phyloP scores from a whole-genome alignment of 2,888 invertebrate species.

The Microdon myrmicae region DNA sequence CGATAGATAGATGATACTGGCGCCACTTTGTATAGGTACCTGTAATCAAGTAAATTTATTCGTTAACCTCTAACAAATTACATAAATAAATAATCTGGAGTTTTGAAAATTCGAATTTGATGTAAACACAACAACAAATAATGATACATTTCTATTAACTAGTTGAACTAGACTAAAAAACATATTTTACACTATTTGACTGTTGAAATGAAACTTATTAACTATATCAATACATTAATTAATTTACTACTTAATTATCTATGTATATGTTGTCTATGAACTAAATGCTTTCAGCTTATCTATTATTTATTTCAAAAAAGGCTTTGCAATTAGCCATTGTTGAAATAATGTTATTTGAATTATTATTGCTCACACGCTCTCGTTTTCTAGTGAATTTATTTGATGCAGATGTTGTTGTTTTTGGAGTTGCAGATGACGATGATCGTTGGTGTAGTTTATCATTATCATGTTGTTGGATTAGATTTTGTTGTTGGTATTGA shows the following conservation, averaged over 20 bases:
- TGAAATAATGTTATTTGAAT: conserved; percentile 62
- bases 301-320: conserved; percentile 60
- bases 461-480: too few relatives aligned
- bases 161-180: conserved; percentile 30
- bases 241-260: conserved; percentile 48
- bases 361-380: conserved; percentile 65
- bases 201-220: conserved; percentile 40
- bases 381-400: conserved; percentile 66
- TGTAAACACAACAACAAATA: conserved; percentile 9
- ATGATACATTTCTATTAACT: conserved; percentile 13
- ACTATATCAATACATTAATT: conserved; percentile 37
- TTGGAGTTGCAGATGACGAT: conserved; percentile 41
- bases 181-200: conserved; percentile 33
- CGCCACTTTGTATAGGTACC: too few relatives aligned
- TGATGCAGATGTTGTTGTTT: conserved; percentile 58
- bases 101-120: too few relatives aligned
- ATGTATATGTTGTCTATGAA: conserved; percentile 39
- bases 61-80: too few relatives aligned
- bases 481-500: too few relatives aligned
- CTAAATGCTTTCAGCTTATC: conserved; percentile 51
- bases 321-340: conserved; percentile 62
- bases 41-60: too few relatives aligned
- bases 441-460: conserved; percentile 14
- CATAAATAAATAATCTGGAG: too few relatives aligned
- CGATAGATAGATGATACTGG: too few relatives aligned